phyloP scores from a whole-genome alignment of 1,140 invertebrate genomes.

The Eumeta japonica region DNA sequence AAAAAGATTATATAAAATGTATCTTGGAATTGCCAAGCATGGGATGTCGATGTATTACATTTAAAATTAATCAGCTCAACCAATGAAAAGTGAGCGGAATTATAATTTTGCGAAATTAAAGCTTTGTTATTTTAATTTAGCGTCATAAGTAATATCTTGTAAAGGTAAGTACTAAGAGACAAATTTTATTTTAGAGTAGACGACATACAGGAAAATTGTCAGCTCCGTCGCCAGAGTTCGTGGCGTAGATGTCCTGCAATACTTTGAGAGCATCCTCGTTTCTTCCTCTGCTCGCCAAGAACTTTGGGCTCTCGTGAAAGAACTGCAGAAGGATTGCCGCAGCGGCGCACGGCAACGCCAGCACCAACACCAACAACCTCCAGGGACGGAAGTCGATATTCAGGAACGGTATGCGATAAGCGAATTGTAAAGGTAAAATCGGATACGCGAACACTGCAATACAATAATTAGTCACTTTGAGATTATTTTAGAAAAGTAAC shows the following conservation, averaged over 20 bases:
- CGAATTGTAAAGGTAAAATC: slow-evolving; percentile 36
- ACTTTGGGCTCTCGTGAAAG: slow-evolving; percentile 70
- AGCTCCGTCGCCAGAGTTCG: slow-evolving; percentile 54
- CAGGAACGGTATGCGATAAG: slow-evolving; percentile 34
- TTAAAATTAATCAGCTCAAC: too few relatives aligned
- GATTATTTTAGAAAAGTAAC: not conserved
- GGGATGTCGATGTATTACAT: too few relatives aligned
- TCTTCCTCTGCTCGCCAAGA: slow-evolving; percentile 55
- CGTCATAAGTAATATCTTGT: too few relatives aligned
- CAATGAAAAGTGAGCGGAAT: too few relatives aligned
- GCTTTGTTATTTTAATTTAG: too few relatives aligned
- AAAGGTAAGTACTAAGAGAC: too few relatives aligned
- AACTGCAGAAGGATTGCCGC: slow-evolving; percentile 59
- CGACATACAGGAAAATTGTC: slow-evolving; percentile 41
- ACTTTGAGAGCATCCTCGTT: slow-evolving; percentile 55
- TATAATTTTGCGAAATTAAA: too few relatives aligned
- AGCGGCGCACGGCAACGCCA: slow-evolving; percentile 62
- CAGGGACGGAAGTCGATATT: slow-evolving; percentile 59
- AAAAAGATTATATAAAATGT: too few relatives aligned
- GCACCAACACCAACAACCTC: slow-evolving; percentile 65
- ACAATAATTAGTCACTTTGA: not conserved
- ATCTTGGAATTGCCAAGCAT: too few relatives aligned
- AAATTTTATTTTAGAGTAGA: too few relatives aligned
- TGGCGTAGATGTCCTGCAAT: slow-evolving; percentile 55
- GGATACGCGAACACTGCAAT: slow-evolving; percentile 44